These are phyloP conservation scores for Tragulus kanchil DNA, from an alignment of 2,113 vertebrate species.

Conservation along the genomic window DNA sequence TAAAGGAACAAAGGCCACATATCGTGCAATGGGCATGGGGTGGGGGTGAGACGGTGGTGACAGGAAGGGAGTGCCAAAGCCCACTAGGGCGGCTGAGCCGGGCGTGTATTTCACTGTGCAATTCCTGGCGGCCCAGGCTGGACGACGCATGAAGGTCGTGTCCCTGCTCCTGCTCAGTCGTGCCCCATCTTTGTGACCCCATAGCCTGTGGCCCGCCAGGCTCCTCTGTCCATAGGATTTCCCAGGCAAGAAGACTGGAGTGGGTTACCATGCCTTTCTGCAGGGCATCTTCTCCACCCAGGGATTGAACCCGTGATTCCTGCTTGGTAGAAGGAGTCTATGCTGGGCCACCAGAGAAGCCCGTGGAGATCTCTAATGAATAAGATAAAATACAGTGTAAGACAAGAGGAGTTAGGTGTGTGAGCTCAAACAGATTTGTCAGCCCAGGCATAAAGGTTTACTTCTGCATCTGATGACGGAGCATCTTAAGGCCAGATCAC, in stretches of 20 bases:
- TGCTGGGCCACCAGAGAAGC: neutral
- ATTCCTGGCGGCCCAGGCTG: neutral
- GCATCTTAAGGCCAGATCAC: neutral
- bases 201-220: neutral
- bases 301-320: neutral
- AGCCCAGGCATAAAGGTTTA: neutral
- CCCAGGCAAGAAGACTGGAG: neutral
- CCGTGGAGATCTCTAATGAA: neutral
- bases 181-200: neutral
- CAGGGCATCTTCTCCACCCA: neutral
- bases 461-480: neutral
- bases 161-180: neutral
- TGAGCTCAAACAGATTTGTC: neutral
- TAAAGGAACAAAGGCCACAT: neutral
- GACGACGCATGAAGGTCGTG: neutral
- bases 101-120: neutral
- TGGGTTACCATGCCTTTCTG: neutral
- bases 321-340: no score
- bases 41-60: neutral
- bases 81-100: neutral
- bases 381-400: neutral
- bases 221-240: neutral
- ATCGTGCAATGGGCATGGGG: fast-evolving
- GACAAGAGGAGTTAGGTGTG: neutral
- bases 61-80: no score